A percentile compares a stretch with the other conserved stretches of the same genome.
Conservation (phyloP, 1,140 invertebrate genomes). For the Halesus radiatus region DNA sequence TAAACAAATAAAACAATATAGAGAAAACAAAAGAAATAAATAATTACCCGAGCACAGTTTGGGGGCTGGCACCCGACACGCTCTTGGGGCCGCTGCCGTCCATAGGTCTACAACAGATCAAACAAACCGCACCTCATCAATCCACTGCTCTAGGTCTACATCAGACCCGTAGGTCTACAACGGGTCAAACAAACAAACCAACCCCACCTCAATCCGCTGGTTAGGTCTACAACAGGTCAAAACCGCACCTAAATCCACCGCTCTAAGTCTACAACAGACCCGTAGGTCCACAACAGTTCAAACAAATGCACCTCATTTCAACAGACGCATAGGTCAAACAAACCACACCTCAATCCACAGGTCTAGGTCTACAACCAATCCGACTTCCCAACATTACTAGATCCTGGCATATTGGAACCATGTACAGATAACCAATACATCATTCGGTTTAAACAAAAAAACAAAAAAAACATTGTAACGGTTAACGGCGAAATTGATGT, state of each 20-base stretch:
- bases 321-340: constrained; percentile 70
- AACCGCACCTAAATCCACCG: not conserved
- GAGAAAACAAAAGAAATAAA: constrained; percentile 51
- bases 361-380: too few relatives aligned
- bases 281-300: too few relatives aligned
- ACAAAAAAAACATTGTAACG: too few relatives aligned
- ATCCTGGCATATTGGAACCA: too few relatives aligned
- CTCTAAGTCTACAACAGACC: not conserved
- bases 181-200: too few relatives aligned
- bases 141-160: not conserved
- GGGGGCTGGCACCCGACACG: constrained; percentile 63
- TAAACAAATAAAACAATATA: too few relatives aligned
- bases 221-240: constrained; percentile 73
- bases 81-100: constrained; percentile 55
- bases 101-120: constrained; percentile 73
- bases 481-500: too few relatives aligned
- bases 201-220: too few relatives aligned
- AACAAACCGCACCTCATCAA: constrained; percentile 54
- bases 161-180: too few relatives aligned
- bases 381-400: too few relatives aligned
- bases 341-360: not conserved
- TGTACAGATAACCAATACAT: too few relatives aligned
- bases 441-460: too few relatives aligned
- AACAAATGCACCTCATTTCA: constrained; percentile 60
- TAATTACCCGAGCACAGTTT: constrained; percentile 71